Conservation (phyloP, 2,888 invertebrate species). For the Nineta flava region DNA sequence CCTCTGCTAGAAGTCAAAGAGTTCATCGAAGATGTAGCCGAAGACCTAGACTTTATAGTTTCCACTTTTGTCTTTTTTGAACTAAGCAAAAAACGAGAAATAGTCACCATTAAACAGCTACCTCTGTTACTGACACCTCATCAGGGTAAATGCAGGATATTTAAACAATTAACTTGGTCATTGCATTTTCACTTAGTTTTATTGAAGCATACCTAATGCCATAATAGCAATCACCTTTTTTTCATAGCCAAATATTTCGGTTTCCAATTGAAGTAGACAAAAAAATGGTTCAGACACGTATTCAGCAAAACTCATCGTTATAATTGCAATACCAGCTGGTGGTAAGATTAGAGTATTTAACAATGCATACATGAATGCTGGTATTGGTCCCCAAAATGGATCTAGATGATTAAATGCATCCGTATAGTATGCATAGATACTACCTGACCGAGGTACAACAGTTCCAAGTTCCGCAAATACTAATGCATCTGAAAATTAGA, state of each 20-base stretch:
- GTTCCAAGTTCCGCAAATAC: conserved; percentile 70
- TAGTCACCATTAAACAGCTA: too few species aligned
- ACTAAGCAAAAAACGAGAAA: too few species aligned
- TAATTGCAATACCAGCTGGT: conserved; percentile 64
- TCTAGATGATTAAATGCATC: conserved; percentile 54
- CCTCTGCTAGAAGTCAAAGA: too few species aligned
- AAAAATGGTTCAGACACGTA: conserved; percentile 53
- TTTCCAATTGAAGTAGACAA: conserved; percentile 23
- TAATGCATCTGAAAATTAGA: conserved; percentile 46
- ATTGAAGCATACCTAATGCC: conserved; percentile 43
- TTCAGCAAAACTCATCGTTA: conserved; percentile 60
- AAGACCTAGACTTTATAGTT: too few species aligned
- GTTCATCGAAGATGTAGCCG: too few species aligned
- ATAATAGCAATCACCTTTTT: conserved; percentile 46
- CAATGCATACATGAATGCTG: conserved; percentile 63
- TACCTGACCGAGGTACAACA: conserved; percentile 62
- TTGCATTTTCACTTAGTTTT: too few species aligned
- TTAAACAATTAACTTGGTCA: too few species aligned
- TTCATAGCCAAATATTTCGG: conserved; percentile 29
- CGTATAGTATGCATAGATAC: conserved; percentile 65
- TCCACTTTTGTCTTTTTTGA: too few species aligned
- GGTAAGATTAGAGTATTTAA: conserved; percentile 56
- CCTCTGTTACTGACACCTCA: too few species aligned
- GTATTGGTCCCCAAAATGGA: conserved; percentile 52
- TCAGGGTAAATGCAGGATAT: too few species aligned